A percentile compares a stretch with the other conserved stretches of the same genome.
These are phyloP conservation scores for Otocyon megalotis DNA, from an alignment of 2,113 vertebrate genomes.

Conservation along the genomic window DNA sequence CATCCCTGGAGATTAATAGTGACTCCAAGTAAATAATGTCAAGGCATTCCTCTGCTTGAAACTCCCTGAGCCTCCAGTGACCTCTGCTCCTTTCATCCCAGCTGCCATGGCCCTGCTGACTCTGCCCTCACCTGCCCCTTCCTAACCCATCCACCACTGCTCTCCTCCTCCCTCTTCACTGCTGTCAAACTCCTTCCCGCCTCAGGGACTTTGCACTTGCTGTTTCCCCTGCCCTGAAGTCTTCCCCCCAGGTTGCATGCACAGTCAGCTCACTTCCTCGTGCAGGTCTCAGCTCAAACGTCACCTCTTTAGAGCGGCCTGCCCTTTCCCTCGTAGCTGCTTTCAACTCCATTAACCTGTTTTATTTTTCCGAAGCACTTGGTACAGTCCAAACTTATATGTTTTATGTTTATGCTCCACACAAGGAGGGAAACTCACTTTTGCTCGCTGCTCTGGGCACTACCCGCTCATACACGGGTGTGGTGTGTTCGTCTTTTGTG, in stretches of 20 bases:
- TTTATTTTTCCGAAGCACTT: not conserved
- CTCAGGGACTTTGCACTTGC: not conserved
- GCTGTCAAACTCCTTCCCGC: not conserved
- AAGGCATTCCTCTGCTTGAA: not conserved
- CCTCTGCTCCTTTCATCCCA: not conserved
- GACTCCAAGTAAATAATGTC: not conserved
- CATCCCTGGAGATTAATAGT: not conserved
- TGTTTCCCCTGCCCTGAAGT: not conserved
- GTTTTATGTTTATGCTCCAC: not conserved
- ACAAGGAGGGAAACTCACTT: not conserved
- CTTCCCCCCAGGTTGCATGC: not conserved
- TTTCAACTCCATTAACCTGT: not conserved
- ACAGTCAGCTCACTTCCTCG: not conserved
- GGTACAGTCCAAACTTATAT: not conserved
- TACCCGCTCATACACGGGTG: not conserved
- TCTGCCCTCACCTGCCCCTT: accelerated
- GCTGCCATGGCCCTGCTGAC: not conserved
- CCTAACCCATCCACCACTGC: not conserved
- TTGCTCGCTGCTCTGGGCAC: not conserved
- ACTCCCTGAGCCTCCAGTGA: not conserved
- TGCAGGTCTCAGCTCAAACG: not conserved
- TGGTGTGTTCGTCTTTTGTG: not conserved
- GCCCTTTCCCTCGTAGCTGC: not conserved
- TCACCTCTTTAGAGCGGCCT: not conserved
- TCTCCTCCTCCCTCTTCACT: not conserved